Evolutionary conservation across 2,113 vertebrate species (phyloP).

Genomic region (Saccopteryx leptura): DNA sequence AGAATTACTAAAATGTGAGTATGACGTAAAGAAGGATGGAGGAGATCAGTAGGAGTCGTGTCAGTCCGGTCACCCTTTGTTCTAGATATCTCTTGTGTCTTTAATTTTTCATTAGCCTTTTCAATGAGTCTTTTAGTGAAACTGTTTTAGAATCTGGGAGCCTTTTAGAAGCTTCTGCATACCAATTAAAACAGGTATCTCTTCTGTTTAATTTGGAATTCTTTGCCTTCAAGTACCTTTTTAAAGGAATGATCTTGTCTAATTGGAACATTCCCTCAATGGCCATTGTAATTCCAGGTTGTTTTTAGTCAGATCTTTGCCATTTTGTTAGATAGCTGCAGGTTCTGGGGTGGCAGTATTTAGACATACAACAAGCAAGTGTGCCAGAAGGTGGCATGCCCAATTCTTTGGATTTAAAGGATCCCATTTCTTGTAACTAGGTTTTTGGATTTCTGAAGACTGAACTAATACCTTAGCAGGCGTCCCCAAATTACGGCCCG

Average conservation of each 20-base stretch:
- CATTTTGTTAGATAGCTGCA: not conserved
- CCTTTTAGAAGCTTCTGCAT: not conserved
- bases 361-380: not conserved
- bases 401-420: slow-evolving; percentile 8
- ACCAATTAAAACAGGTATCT: not conserved
- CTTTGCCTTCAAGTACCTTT: not conserved
- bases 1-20: not conserved
- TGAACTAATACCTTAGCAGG: not conserved
- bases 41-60: not conserved
- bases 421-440: not conserved
- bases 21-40: not conserved
- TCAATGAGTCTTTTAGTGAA: not conserved
- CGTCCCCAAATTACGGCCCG: no score
- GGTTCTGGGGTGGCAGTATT: not conserved
- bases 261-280: not conserved
- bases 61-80: not conserved
- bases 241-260: not conserved
- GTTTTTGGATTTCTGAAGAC: not conserved
- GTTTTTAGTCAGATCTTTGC: not conserved
- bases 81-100: not conserved
- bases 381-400: not conserved
- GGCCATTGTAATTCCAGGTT: not conserved
- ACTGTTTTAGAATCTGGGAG: not conserved
- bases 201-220: not conserved
- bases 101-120: not conserved